Percentiles rank a stretch among this genome's conserved stretches.
Evolutionary conservation across 2,113 vertebrate genomes (phyloP).

Genomic region (Cavia porcellus): DNA sequence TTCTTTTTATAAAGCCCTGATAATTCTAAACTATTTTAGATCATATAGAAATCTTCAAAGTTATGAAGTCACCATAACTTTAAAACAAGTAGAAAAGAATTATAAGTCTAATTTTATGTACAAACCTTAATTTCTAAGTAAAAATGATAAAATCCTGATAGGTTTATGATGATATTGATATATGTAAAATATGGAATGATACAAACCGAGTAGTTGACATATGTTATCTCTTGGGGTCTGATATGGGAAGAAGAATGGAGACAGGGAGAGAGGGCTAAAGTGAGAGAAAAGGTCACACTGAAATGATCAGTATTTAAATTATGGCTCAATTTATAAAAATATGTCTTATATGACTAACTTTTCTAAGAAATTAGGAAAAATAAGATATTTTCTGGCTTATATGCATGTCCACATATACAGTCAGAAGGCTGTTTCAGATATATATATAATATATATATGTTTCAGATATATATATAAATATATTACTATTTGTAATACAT

Average conservation of each 20-base stretch:
- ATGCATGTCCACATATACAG: background rate
- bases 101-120: constrained; percentile 11
- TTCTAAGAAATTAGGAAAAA: constrained; percentile 15
- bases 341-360: background rate
- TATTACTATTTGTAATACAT: no score
- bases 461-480: no score
- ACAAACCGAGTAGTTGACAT: background rate
- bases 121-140: constrained; percentile 50
- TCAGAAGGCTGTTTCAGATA: constrained; percentile 4
- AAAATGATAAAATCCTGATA: constrained; percentile 1
- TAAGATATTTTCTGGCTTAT: background rate
- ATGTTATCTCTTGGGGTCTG: background rate
- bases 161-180: background rate
- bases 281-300: background rate
- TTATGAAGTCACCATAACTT: background rate
- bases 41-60: background rate
- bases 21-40: background rate
- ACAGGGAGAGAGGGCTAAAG: background rate
- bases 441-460: no score
- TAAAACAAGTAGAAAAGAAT: constrained; percentile 21
- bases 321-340: background rate
- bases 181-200: background rate
- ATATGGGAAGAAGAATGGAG: background rate
- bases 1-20: constrained; percentile 9
- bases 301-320: background rate